Conservation (phyloP, 2,113 vertebrate species). For the Naja naja region DNA sequence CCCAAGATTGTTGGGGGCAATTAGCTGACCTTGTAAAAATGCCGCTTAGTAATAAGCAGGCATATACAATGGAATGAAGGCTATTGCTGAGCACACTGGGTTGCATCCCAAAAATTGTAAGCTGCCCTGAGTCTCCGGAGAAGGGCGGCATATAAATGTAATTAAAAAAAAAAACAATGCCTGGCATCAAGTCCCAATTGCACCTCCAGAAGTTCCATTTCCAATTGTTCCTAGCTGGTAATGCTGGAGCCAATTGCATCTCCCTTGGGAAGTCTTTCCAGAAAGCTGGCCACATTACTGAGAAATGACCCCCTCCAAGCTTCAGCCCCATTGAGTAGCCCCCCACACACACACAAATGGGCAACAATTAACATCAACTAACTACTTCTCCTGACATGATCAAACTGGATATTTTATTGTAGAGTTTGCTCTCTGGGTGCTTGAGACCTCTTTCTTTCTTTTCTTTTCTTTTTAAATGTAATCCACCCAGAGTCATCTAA, state of each 20-base stretch:
- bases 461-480: background rate
- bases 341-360: background rate
- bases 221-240: background rate
- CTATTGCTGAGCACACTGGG: too few relatives aligned
- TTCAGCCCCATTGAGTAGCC: background rate
- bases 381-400: background rate
- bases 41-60: too few relatives aligned
- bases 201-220: background rate
- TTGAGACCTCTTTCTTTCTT: background rate
- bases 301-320: background rate
- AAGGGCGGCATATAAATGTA: too few relatives aligned
- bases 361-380: background rate
- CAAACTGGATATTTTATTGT: background rate
- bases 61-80: too few relatives aligned
- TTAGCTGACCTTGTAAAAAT: too few relatives aligned
- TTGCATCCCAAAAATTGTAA: too few relatives aligned
- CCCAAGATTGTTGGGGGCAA: too few relatives aligned
- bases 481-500: background rate
- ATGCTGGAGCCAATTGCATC: background rate
- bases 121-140: too few relatives aligned
- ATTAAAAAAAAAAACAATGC: too few relatives aligned
- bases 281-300: background rate
- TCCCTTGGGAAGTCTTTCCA: background rate
- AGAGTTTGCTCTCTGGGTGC: background rate
- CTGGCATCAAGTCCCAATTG: background rate